Evolutionary conservation across 2,113 vertebrate species (phyloP).

Genomic region (Nyctibius bracteatus): DNA sequence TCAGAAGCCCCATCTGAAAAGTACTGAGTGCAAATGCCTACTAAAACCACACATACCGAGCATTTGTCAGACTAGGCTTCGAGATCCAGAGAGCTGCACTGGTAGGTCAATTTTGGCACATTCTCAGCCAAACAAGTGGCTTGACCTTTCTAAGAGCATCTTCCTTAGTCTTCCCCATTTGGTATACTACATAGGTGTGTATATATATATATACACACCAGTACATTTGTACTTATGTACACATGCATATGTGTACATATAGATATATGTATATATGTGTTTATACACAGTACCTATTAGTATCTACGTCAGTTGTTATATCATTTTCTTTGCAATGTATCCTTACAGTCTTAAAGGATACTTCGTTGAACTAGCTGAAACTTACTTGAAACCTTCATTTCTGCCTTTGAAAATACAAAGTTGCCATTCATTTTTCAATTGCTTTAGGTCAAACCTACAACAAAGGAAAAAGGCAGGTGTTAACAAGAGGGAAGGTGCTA

Average conservation of each 20-base stretch:
- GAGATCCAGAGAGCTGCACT: not conserved
- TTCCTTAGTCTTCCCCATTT: not conserved
- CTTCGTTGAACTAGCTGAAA: not conserved
- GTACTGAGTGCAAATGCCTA: not conserved
- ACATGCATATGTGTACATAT: rapidly evolving
- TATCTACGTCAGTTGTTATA: not conserved
- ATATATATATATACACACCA: not conserved
- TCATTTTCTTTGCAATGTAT: not conserved
- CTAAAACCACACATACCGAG: rapidly evolving
- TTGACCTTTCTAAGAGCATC: not conserved
- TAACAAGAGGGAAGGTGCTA: not conserved
- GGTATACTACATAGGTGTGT: not conserved
- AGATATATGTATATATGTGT: too few species aligned
- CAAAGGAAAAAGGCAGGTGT: not conserved
- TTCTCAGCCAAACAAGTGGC: not conserved
- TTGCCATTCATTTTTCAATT: not conserved
- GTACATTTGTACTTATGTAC: too few species aligned
- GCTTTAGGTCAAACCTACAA: not conserved
- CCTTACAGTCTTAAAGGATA: not conserved
- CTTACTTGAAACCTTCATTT: not conserved
- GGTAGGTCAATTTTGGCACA: not conserved
- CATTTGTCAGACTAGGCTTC: not conserved
- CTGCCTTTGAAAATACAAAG: not conserved
- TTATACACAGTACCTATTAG: not conserved
- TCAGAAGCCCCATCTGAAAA: not conserved